Evolutionary conservation across 2,113 vertebrate genomes (phyloP), one percentile per base, ranked within the genome.

Genomic region (Bos indicus): DNA sequence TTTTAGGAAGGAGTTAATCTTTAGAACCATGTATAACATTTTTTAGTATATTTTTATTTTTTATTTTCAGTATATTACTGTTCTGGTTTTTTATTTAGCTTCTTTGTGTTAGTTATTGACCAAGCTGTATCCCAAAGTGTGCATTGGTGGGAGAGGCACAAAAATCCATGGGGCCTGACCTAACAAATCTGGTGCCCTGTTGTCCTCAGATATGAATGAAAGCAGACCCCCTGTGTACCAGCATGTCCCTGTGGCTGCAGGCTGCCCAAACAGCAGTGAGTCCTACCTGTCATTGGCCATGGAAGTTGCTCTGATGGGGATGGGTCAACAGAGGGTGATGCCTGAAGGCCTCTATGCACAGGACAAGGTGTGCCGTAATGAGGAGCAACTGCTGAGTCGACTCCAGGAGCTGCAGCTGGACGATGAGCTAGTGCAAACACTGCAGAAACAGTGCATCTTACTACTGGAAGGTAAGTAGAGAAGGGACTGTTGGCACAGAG

Each of bases 241-340:
- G 95, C 99, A 99, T 0, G 99, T 99, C 43, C 99, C 99, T 6
- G 99, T 99, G 3, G 98, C 98, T 96, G 94, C 98, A 0, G 98
- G 99, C 90, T 99, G 98, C 96, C 98, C 99, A 67, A 99, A 99
- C 21, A 99, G 98, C 23, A 98, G 98, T 46, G 99, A 99, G 98
- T 99, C 99, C 17, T 99, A 99, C 98, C 99, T 99, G 97, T 99
- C 99, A 12, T 96, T 99, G 98, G 99, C 99, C 91, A 98, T 99
- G 97, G 99, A 99, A 98, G 99, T 99, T 98, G 99, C 99, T 21
- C 98, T 99, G 96, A 99, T 99, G 99, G 99, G 99, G 13, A 99
- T 99, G 99, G 99, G 99, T 89, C 99, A 99, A 98, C 99, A 99
- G 98, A 99, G 99, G 83, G 99, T 99, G 98, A 99, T 99, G 99